phyloP scores from a whole-genome alignment of 2,113 vertebrate species.

The Dunckerocampus dactyliophorus region DNA sequence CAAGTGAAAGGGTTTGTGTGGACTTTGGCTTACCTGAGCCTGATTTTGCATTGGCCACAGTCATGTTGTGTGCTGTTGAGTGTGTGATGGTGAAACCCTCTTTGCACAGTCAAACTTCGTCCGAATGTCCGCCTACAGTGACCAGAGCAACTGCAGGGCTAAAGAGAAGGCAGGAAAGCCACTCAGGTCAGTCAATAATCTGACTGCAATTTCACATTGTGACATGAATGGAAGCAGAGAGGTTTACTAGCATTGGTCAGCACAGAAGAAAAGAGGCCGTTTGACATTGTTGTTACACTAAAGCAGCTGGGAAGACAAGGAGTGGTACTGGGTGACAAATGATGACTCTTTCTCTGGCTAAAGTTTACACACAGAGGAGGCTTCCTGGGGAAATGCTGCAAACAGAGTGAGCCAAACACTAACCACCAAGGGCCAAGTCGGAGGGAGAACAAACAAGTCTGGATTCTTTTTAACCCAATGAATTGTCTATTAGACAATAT shows the following conservation, averaged over 20 bases:
- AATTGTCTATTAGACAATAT: not conserved
- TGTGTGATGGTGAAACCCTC: constrained; percentile 34
- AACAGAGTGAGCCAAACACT: constrained; percentile 25
- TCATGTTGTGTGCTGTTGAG: constrained; percentile 62
- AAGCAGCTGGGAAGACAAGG: constrained; percentile 21
- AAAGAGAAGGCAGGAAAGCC: constrained; percentile 31
- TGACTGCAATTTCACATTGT: not conserved
- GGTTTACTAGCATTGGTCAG: not conserved
- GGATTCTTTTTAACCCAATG: not conserved
- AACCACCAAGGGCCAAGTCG: not conserved
- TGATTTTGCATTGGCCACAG: constrained; percentile 68
- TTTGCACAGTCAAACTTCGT: constrained; percentile 28
- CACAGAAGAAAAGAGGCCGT: not conserved
- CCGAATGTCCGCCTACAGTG: constrained; percentile 42
- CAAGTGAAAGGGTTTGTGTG: constrained; percentile 4
- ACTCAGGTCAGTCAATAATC: not conserved
- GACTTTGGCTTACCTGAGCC: constrained; percentile 66
- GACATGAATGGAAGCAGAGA: not conserved
- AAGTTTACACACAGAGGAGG: constrained; percentile 39
- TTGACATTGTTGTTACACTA: not conserved
- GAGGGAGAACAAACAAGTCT: constrained; percentile 13
- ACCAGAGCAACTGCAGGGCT: constrained; percentile 55
- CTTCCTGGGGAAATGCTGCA: constrained; percentile 20
- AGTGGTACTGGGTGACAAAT: constrained; percentile 31
- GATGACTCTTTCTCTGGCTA: constrained; percentile 33